Evolutionary conservation across 2,888 invertebrate species (phyloP).

Genomic region (Pinctada fucata): DNA sequence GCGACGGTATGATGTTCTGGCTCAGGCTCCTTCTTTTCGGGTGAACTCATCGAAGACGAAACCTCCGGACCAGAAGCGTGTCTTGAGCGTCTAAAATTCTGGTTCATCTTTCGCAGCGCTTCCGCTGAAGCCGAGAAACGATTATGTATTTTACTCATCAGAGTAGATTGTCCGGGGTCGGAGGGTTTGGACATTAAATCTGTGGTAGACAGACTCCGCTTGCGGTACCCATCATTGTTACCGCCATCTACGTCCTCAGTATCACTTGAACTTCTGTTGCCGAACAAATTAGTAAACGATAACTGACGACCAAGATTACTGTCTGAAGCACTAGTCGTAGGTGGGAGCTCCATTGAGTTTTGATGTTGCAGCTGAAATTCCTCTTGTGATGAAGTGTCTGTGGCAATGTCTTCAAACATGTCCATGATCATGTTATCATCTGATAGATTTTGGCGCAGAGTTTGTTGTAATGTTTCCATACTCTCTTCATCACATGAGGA

Average conservation of each 20-base stretch:
- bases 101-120: background rate
- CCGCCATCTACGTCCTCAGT: background rate
- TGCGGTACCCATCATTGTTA: background rate
- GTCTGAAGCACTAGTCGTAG: background rate
- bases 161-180: background rate
- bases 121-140: background rate
- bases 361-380: background rate
- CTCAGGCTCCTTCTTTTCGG: background rate
- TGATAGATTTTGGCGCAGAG: background rate
- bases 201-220: background rate
- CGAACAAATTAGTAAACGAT: background rate
- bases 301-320: background rate
- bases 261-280: too few relatives aligned
- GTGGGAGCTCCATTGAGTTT: background rate
- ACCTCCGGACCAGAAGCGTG: background rate
- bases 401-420: background rate
- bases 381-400: background rate
- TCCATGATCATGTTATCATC: background rate
- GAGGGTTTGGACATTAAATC: background rate
- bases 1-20: background rate
- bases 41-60: background rate
- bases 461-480: background rate
- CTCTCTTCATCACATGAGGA: background rate
- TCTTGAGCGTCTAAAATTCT: background rate
- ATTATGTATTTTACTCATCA: conserved; percentile 2